Conservation (phyloP, 1,140 invertebrate genomes). For the Berghia stephanieae region DNA sequence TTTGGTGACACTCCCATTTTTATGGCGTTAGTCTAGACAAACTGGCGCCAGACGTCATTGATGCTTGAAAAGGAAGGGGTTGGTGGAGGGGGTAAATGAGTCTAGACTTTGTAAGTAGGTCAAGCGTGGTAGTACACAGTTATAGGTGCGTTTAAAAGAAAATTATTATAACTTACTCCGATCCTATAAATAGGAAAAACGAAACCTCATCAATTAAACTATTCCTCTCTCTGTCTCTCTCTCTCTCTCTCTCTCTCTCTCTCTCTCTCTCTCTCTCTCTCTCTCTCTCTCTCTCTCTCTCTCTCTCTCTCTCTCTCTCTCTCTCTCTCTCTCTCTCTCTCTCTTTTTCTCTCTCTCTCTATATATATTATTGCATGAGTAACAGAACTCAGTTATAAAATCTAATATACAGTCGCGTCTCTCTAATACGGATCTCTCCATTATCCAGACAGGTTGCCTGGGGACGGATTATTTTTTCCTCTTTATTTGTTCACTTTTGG, state of each 20-base stretch:
- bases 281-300: slow-evolving; percentile 8
- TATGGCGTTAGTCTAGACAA: too few relatives aligned
- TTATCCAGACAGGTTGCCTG: too few relatives aligned
- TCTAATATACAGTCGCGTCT: too few relatives aligned
- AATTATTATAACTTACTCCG: background rate
- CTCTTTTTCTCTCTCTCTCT: background rate
- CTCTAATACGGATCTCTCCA: too few relatives aligned
- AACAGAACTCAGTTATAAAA: too few relatives aligned
- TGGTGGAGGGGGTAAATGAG: background rate
- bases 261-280: background rate
- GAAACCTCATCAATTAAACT: background rate
- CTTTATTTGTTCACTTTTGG: too few relatives aligned
- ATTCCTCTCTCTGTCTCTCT: background rate
- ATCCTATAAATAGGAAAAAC: background rate
- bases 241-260: slow-evolving; percentile 3
- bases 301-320: background rate
- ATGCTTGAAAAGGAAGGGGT: background rate
- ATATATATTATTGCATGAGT: too few relatives aligned
- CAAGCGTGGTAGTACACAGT: background rate
- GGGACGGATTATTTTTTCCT: too few relatives aligned
- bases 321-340: background rate
- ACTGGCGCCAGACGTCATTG: too few relatives aligned
- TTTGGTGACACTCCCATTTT: too few relatives aligned
- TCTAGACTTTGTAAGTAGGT: background rate
- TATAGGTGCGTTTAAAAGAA: background rate